A percentile compares a stretch with the other conserved stretches of the same genome.
Evolutionary conservation across 1,140 invertebrate genomes (phyloP).

Genomic region (Charaxes varanes): DNA sequence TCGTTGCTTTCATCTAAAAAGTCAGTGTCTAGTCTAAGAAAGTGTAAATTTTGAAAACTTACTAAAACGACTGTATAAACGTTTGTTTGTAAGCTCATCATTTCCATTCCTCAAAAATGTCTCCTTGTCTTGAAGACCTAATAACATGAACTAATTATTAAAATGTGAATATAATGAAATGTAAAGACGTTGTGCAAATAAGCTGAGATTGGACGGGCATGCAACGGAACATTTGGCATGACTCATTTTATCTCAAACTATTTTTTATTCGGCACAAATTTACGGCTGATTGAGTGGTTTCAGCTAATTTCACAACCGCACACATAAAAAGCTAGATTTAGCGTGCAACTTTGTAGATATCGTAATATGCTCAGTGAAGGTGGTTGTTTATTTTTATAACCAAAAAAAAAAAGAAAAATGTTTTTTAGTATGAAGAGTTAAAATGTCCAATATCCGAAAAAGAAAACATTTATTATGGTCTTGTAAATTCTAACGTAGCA

Average conservation of each 20-base stretch:
- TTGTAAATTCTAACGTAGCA: slow-evolving; percentile 4
- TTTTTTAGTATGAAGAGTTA: too few relatives aligned
- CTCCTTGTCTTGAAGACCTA: slow-evolving; percentile 1
- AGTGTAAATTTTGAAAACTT: slow-evolving; percentile 6
- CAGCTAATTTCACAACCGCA: slow-evolving; percentile 66
- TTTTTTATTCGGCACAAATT: slow-evolving; percentile 28
- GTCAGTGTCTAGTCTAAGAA: slow-evolving; percentile 20
- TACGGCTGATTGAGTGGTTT: slow-evolving; percentile 43
- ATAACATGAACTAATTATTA: slow-evolving; percentile 2
- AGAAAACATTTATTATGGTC: too few relatives aligned
- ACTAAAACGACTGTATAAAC: background rate
- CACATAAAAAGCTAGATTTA: slow-evolving; percentile 41
- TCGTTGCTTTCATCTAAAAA: slow-evolving; percentile 28
- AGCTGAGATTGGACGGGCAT: slow-evolving; percentile 69
- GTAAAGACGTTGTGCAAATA: slow-evolving; percentile 46
- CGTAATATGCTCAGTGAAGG: slow-evolving; percentile 18
- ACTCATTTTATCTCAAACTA: slow-evolving; percentile 23
- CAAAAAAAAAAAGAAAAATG: too few relatives aligned
- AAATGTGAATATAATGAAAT: background rate
- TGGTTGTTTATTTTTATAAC: too few relatives aligned
- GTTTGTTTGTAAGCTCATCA: background rate
- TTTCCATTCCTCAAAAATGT: slow-evolving; percentile 3
- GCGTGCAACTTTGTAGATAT: slow-evolving; percentile 33
- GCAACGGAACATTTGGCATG: slow-evolving; percentile 44
- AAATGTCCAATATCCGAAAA: too few relatives aligned